Base-by-base conservation (phyloP, 2,113 vertebrate genomes). In the Mormyrus lacerda region DNA sequence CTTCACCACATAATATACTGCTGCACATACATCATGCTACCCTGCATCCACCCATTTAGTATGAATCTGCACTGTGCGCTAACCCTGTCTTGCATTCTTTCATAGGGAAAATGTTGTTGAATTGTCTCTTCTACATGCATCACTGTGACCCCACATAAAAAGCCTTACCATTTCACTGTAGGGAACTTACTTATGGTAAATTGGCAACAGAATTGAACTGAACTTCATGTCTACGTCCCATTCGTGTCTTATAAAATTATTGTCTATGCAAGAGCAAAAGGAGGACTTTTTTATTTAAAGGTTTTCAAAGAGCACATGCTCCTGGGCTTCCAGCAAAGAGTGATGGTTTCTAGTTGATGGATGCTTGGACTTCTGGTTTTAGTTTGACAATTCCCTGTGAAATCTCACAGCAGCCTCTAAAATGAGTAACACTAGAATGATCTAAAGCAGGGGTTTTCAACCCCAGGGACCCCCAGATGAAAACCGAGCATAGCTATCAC, bases 321-420 rank as follows among this genome's bases (percentile, higher is more conserved):
- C 31, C 11, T 42, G 45, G 15, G 21, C 39, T 47, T 83, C 2
- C 31, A 42, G 61, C n/a, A 27, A 2, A 61, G 76, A 61, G 0
- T 44, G 44, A 24, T 84, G 82, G 42, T 47, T 84, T 84, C 39
- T n/a, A 84, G 21, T n/a, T 47, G 35, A 84, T 86, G 27, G 24
- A 83, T 55, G 7, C 35, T 50, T 19, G 35, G 0, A 84, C 50
- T 53, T 53, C 50, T 83, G n/a, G 65, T 88, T 35, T 44, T 17
- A 21, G 15, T 45, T 55, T 89, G 65, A 82, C 88, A 84, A 84
- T 84, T 58, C 73, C 73, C 35, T 58, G 73, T 89, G 76, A 89
- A 84, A 89, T 88, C 27, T 82, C 69, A 88, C 88, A 82, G 50
- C 47, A 47, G 65, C 69, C 69, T 53, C 24, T 53, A 53, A 88